A percentile compares a stretch with the other conserved stretches of the same genome.
Evolutionary conservation across 2,797 vertebrate genomes (phyloP).

Genomic region (Pangasius djambal): DNA sequence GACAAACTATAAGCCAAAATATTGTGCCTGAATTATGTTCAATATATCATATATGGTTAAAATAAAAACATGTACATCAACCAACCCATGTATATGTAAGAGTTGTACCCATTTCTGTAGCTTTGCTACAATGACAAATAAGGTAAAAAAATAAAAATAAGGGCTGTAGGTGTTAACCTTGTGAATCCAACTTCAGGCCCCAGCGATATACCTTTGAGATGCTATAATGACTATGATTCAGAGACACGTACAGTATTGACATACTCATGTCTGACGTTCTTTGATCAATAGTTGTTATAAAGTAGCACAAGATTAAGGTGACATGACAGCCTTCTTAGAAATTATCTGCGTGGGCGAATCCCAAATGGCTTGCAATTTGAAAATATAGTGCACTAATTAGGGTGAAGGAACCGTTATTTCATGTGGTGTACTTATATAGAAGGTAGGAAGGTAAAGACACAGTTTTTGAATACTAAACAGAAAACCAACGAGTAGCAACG

Average conservation of each 20-base stretch:
- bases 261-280: neutral
- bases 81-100: neutral
- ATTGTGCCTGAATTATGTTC: neutral
- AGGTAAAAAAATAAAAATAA: neutral
- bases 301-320: neutral
- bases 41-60: too few relatives aligned
- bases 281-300: conserved; percentile 5
- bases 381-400: neutral
- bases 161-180: neutral
- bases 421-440: neutral
- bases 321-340: neutral
- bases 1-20: neutral
- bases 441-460: neutral
- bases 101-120: neutral
- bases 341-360: neutral
- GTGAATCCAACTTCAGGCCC: neutral
- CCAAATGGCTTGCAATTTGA: neutral
- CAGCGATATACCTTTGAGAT: neutral
- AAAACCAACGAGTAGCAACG: neutral
- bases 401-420: neutral
- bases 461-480: neutral
- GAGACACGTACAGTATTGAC: neutral
- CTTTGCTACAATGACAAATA: neutral
- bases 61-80: too few relatives aligned
- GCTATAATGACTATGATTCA: neutral